Percentiles rank a stretch among this genome's conserved stretches.
These are phyloP conservation scores for Meda fulgida DNA, from an alignment of 2,797 vertebrate genomes.

Conservation along the genomic window DNA sequence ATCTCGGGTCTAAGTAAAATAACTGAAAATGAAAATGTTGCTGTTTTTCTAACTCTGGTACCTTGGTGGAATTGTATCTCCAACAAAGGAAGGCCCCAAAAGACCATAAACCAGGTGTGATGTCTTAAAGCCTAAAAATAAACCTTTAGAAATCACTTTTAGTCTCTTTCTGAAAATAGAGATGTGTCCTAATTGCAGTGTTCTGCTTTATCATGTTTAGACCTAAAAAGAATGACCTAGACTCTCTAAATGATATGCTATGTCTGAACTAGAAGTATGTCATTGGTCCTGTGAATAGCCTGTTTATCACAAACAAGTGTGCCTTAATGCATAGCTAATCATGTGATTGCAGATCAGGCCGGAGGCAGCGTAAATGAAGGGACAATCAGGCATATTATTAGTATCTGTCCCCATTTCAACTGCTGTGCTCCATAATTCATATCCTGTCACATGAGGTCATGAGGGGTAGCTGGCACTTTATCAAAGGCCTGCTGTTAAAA, in stretches of 20 bases:
- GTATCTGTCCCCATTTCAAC: slow-evolving; percentile 39
- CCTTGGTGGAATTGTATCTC: not conserved
- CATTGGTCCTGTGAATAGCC: slow-evolving; percentile 19
- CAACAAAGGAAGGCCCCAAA: not conserved
- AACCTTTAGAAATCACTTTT: slow-evolving; percentile 15
- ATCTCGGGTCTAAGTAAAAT: not conserved
- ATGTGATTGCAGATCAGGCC: slow-evolving; percentile 11
- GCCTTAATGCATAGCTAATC: not conserved
- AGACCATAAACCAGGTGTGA: slow-evolving; percentile 13
- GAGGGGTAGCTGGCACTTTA: slow-evolving; percentile 68
- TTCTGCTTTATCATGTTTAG: slow-evolving; percentile 33
- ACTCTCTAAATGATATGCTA: slow-evolving; percentile 23
- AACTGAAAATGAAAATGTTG: not conserved
- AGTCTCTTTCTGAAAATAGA: slow-evolving; percentile 29
- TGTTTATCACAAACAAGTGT: slow-evolving; percentile 33
- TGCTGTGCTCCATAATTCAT: slow-evolving; percentile 58
- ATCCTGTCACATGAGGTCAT: slow-evolving; percentile 74
- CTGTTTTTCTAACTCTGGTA: not conserved
- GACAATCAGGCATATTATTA: slow-evolving; percentile 5
- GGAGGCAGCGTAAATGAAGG: slow-evolving; percentile 9
- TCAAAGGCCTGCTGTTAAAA: slow-evolving; percentile 73
- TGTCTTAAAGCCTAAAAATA: slow-evolving; percentile 32
- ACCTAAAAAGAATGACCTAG: not conserved
- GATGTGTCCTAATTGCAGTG: slow-evolving; percentile 10
- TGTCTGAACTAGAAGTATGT: slow-evolving; percentile 4